These are phyloP conservation scores for Neoseiulus cucumeris DNA, from an alignment of 1,140 invertebrate genomes.

Conservation along the genomic window DNA sequence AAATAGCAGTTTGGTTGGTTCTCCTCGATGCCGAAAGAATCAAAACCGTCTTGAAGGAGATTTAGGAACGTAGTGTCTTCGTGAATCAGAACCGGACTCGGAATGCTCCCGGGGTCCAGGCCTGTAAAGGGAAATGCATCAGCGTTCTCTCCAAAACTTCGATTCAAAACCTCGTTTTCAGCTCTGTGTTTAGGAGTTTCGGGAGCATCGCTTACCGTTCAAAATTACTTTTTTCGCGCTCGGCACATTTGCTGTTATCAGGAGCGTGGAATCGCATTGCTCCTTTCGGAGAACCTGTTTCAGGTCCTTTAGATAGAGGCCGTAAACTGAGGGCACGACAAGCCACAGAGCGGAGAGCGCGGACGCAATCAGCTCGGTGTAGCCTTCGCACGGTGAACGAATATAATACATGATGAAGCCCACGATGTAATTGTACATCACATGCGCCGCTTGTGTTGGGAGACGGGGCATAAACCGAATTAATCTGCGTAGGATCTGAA, in stretches of 20 bases:
- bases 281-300: constrained; percentile 97
- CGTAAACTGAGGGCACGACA: constrained; percentile 86
- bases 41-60: constrained; percentile 80
- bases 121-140: constrained; percentile 18
- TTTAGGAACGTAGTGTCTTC: constrained; percentile 96
- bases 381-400: constrained; percentile 73
- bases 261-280: constrained; percentile 87
- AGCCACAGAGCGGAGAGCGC: constrained; percentile 89
- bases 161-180: too few relatives aligned
- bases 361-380: constrained; percentile 74
- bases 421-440: constrained; percentile 96
- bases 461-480: constrained; percentile 77
- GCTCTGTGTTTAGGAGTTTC: too few relatives aligned
- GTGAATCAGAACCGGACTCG: constrained; percentile 92
- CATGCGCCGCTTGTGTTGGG: constrained; percentile 91
- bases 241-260: constrained; percentile 93
- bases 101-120: constrained; percentile 79
- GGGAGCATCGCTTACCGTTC: constrained; percentile 40
- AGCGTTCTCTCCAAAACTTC: neutral
- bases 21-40: constrained; percentile 92
- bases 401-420: constrained; percentile 99
- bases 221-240: constrained; percentile 98
- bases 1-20: constrained; percentile 71
- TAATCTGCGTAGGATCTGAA: constrained; percentile 70
- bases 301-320: constrained; percentile 97